Evolutionary conservation across 2,888 invertebrate species (phyloP).

Genomic region (Drosophila affinis): DNA sequence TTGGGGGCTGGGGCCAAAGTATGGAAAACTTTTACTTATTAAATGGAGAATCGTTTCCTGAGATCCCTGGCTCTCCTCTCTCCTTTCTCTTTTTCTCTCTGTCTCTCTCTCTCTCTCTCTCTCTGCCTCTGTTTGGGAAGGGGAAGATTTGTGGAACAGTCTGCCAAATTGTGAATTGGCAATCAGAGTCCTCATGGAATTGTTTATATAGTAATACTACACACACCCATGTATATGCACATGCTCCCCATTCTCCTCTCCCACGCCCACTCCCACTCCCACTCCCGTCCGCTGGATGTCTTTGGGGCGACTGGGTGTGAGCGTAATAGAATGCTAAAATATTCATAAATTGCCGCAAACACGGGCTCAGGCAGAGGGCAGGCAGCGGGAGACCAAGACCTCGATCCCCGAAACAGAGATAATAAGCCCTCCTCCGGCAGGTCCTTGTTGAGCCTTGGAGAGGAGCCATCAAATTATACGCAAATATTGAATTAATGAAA

Average conservation of each 20-base stretch:
- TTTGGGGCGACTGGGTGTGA: conserved; percentile 15
- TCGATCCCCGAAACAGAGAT: conserved; percentile 25
- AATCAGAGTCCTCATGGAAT: conserved; percentile 28
- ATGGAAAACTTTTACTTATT: conserved; percentile 37
- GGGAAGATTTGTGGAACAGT: conserved; percentile 13
- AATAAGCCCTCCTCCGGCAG: conserved; percentile 50
- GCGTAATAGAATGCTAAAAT: conserved; percentile 56
- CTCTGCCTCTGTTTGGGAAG: not conserved
- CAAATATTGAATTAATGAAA: conserved; percentile 70
- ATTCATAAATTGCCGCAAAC: conserved; percentile 64
- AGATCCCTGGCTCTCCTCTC: not conserved
- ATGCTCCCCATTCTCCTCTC: not conserved
- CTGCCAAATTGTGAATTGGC: conserved; percentile 38
- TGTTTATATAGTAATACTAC: conserved; percentile 35
- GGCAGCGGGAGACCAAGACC: not conserved
- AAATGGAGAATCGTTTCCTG: conserved; percentile 11
- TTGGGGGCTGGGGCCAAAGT: conserved; percentile 6
- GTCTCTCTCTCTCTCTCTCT: too few species aligned
- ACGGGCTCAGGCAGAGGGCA: conserved; percentile 1
- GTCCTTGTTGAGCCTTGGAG: conserved; percentile 30
- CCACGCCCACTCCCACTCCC: not conserved
- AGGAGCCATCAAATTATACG: conserved; percentile 50
- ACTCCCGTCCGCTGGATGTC: conserved; percentile 12
- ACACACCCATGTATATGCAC: conserved; percentile 43
- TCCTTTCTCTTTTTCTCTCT: too few species aligned